phyloP scores from a whole-genome alignment of 2,888 invertebrate species.

The Parnassius glacialis region DNA sequence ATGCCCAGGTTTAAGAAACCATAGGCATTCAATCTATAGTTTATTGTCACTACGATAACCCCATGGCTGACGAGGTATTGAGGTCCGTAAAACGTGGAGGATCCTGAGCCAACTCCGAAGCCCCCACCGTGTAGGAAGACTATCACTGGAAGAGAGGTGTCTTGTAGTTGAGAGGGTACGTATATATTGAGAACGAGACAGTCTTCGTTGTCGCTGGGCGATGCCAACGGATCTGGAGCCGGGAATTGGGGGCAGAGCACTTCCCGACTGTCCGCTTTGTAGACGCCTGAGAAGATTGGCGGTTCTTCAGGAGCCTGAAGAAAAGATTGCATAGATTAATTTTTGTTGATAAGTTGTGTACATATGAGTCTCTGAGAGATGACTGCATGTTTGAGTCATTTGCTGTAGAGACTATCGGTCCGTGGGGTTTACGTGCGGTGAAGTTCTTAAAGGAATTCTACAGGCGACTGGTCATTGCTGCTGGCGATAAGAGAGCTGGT shows the following conservation, averaged over 20 bases:
- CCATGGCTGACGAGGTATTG: constrained; percentile 68
- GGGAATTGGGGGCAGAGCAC: constrained; percentile 68
- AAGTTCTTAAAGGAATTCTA: too few species aligned
- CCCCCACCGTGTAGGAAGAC: constrained; percentile 76
- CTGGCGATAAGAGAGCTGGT: too few species aligned
- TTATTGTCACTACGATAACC: constrained; percentile 70
- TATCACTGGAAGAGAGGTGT: constrained; percentile 61
- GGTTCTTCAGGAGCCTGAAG: constrained; percentile 62
- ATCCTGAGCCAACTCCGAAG: constrained; percentile 69
- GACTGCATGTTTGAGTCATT: too few species aligned
- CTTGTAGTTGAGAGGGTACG: constrained; percentile 48
- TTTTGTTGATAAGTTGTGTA: too few species aligned
- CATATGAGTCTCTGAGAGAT: too few species aligned
- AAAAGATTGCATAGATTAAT: background rate
- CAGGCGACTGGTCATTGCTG: too few species aligned
- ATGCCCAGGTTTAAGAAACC: constrained; percentile 70
- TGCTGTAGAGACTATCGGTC: too few species aligned
- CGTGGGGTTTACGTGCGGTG: too few species aligned
- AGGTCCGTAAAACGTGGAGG: constrained; percentile 66
- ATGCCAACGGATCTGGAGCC: constrained; percentile 59
- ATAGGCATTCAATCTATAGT: constrained; percentile 71
- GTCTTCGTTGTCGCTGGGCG: constrained; percentile 69
- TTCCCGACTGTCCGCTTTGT: constrained; percentile 58
- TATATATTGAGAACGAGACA: constrained; percentile 71
- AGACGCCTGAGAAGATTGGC: constrained; percentile 51